phyloP scores from a whole-genome alignment of 2,113 vertebrate species.

The Poicephalus gulielmi region DNA sequence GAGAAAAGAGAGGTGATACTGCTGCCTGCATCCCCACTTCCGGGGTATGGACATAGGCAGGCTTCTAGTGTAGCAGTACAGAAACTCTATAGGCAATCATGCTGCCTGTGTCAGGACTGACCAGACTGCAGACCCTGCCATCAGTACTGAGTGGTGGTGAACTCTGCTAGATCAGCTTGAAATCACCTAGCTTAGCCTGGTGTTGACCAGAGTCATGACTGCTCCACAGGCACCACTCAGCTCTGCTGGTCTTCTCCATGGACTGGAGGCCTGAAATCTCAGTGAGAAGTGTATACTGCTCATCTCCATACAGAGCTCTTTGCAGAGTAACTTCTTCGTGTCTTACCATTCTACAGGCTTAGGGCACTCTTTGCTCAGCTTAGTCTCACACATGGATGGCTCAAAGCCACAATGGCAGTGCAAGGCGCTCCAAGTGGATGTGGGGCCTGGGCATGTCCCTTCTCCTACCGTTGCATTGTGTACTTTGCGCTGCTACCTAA shows the following conservation, averaged over 20 bases:
- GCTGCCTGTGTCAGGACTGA: not conserved
- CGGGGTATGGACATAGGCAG: not conserved
- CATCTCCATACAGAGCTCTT: not conserved
- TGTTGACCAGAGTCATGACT: not conserved
- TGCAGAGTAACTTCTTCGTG: not conserved
- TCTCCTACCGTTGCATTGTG: accelerated
- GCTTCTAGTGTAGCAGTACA: not conserved
- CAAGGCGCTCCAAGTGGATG: not conserved
- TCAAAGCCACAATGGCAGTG: not conserved
- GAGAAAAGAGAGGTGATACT: not conserved
- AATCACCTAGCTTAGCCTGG: not conserved
- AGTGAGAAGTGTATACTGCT: not conserved
- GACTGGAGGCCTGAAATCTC: not conserved
- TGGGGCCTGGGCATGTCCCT: not conserved
- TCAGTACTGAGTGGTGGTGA: accelerated
- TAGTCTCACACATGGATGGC: accelerated
- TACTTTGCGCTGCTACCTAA: not conserved
- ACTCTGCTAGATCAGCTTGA: not conserved
- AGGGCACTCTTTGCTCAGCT: not conserved
- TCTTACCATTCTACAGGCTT: not conserved
- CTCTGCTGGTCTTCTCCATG: not conserved
- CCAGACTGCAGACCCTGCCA: not conserved
- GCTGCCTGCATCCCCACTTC: accelerated
- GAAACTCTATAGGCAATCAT: not conserved
- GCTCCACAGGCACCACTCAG: accelerated